A percentile compares a stretch with the other conserved stretches of the same genome.
These are phyloP conservation scores for Chinchilla lanigera DNA, from an alignment of 2,113 vertebrate species.

Conservation along the genomic window DNA sequence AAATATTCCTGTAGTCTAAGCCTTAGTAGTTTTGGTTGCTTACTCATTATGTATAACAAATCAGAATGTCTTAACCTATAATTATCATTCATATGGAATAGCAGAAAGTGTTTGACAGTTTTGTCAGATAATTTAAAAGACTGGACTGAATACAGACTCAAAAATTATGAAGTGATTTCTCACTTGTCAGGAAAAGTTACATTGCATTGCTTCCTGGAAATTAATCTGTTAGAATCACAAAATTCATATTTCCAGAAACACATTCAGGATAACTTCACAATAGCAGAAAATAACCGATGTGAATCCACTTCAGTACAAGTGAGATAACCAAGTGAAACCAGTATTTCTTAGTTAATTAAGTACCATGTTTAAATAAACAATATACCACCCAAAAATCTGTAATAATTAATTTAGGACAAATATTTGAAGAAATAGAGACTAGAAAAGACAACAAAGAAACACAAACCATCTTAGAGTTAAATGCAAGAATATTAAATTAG, in stretches of 20 bases:
- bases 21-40: conserved; percentile 21
- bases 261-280: conserved; percentile 12
- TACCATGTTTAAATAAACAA: background rate
- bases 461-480: background rate
- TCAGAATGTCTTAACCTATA: conserved; percentile 46
- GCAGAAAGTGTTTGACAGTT: conserved; percentile 56
- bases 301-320: background rate
- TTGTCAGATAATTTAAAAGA: conserved; percentile 69
- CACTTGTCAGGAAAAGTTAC: conserved; percentile 66
- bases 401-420: background rate
- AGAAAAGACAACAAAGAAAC: background rate
- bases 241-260: background rate
- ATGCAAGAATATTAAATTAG: background rate
- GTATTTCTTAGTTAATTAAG: background rate
- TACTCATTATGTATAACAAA: conserved; percentile 54
- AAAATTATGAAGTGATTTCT: conserved; percentile 65
- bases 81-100: conserved; percentile 55
- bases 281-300: background rate
- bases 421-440: background rate
- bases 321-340: background rate
- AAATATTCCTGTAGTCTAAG: conserved; percentile 17
- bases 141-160: conserved; percentile 30
- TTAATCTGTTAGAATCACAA: conserved; percentile 49
- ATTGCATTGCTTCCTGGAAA: conserved; percentile 56
- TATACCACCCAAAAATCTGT: background rate